Conservation (phyloP, 1,140 invertebrate species). For the Microplitis mediator region DNA sequence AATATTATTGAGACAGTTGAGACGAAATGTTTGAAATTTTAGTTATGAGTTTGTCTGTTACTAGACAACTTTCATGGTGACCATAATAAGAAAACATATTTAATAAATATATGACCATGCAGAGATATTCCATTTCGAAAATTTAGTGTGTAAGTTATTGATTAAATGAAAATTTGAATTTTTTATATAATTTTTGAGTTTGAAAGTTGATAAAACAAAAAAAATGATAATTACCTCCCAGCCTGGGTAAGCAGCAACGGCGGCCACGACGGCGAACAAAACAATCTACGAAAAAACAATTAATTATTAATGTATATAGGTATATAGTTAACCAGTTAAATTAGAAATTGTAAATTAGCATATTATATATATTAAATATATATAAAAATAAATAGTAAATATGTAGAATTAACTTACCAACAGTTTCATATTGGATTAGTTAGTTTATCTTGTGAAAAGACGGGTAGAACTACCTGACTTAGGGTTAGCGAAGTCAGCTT, state of each 20-base stretch:
- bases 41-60: too few species aligned
- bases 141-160: too few species aligned
- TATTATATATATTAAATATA: neutral
- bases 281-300: conserved; percentile 48
- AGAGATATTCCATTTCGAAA: too few species aligned
- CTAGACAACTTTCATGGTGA: too few species aligned
- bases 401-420: conserved; percentile 52
- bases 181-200: neutral
- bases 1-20: too few species aligned
- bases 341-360: neutral
- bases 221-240: conserved; percentile 27
- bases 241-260: conserved; percentile 40
- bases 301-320: neutral
- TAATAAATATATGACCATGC: too few species aligned
- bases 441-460: conserved; percentile 55
- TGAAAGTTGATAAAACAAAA: neutral
- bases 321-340: neutral
- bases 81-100: too few species aligned
- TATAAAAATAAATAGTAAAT: neutral
- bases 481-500: conserved; percentile 57
- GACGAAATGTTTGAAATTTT: too few species aligned
- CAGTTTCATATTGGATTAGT: conserved; percentile 54
- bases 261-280: conserved; percentile 54
- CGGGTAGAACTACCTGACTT: conserved; percentile 55
- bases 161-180: too few species aligned